Percentiles rank a stretch among this genome's conserved stretches.
Conservation (phyloP, 2,888 invertebrate genomes). For the Andrena minutula region DNA sequence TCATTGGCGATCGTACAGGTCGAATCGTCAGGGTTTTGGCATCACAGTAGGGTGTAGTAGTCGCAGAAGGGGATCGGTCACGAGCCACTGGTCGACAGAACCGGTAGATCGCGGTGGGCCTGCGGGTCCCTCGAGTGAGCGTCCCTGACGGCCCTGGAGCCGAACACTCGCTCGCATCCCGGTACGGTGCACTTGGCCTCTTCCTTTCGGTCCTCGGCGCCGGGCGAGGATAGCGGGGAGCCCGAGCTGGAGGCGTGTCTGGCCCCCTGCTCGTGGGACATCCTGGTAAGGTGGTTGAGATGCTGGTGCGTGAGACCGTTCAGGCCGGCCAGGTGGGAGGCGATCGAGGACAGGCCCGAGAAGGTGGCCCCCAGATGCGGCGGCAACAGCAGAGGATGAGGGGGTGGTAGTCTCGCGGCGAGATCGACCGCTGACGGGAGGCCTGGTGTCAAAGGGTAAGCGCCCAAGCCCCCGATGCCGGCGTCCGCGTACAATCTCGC, state of each 20-base stretch:
- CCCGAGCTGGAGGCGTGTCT: constrained; percentile 77
- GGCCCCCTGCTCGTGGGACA: constrained; percentile 74
- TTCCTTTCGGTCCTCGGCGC: constrained; percentile 83
- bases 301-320: constrained; percentile 85
- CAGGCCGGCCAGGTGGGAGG: constrained; percentile 80
- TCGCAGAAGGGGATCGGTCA: constrained; percentile 80
- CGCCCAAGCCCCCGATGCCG: constrained; percentile 79
- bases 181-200: constrained; percentile 91
- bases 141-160: constrained; percentile 92
- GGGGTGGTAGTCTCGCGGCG: constrained; percentile 85
- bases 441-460: constrained; percentile 85
- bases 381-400: constrained; percentile 87
- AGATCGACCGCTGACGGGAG: constrained; percentile 80
- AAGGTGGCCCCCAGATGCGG: constrained; percentile 87
- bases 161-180: constrained; percentile 92
- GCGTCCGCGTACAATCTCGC: constrained; percentile 92
- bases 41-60: constrained; percentile 78
- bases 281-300: constrained; percentile 77
- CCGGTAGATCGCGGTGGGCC: constrained; percentile 80
- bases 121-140: constrained; percentile 87
- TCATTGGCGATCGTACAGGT: constrained; percentile 58
- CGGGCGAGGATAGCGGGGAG: constrained; percentile 74
- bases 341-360: constrained; percentile 85
- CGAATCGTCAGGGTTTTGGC: constrained; percentile 77
- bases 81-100: constrained; percentile 80